These are phyloP conservation scores for Calephelis perditalis DNA, from an alignment of 2,888 invertebrate genomes.

Conservation along the genomic window DNA sequence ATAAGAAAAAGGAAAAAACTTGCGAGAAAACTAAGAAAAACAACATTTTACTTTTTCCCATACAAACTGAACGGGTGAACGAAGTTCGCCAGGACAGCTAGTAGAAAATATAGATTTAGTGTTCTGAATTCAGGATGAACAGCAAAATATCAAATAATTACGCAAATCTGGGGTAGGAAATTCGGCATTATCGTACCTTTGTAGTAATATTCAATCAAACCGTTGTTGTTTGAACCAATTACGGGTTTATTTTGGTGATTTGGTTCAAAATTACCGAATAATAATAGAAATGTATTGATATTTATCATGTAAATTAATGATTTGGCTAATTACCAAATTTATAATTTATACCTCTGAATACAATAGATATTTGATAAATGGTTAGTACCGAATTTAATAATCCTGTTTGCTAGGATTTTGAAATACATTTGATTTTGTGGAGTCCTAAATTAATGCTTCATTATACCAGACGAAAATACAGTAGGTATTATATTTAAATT, in stretches of 20 bases:
- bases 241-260: slow-evolving; percentile 3
- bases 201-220: slow-evolving; percentile 2
- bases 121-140: neutral
- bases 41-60: too few species aligned
- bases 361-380: slow-evolving; percentile 4
- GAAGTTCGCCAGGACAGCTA: too few species aligned
- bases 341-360: slow-evolving; percentile 2
- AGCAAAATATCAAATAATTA: neutral
- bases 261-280: slow-evolving; percentile 5
- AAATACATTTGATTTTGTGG: neutral
- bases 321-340: slow-evolving; percentile 13
- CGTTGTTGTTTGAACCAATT: slow-evolving; percentile 3
- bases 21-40: too few species aligned
- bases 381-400: neutral
- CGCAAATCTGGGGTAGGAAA: neutral
- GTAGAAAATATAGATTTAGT: neutral
- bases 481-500: too few species aligned
- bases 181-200: neutral
- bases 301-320: slow-evolving; percentile 10
- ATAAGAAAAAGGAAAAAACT: too few species aligned
- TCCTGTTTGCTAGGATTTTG: neutral
- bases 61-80: too few species aligned
- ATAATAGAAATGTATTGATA: slow-evolving; percentile 11
- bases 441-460: too few species aligned
- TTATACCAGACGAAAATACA: too few species aligned